Evolutionary conservation across 2,113 vertebrate species (phyloP), one percentile per base, ranked within the genome.

Genomic region (Stigmatopora nigra): DNA sequence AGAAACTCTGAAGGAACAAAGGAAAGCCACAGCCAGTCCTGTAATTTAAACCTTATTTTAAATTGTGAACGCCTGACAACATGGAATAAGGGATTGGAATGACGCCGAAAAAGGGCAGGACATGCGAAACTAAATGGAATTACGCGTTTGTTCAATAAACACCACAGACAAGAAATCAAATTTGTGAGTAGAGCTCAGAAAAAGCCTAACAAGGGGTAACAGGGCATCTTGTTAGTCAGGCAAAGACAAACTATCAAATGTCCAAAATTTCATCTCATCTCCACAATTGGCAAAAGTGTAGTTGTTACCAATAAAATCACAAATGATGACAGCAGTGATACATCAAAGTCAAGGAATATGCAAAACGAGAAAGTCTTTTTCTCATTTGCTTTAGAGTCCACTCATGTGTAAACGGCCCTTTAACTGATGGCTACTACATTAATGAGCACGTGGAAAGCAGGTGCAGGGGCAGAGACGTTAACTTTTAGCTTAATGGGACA

Each of bases 11-110:
- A 95, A 90, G 92, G 92, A 93, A 94, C 93, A 91, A 89, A 92
- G 90, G 90, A 92, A 93, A 95, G 93, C 93, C 93, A 92, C 91
- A 95, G 92, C 90, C 91, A 92, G 92, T 87, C 92, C 92, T 94
- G 92, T 96, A 95, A 97, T 98, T 95, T 95, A 95, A 97, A 95
- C 93, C 94, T 93, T 93, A 93, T 94, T 95, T 94, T 94, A 92
- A 92, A 89, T 90, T 84, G 86, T 86, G 88, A 87, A 82, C 83
- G 85, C 77, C 87, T 86, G 86, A 90, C 85, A 88, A 89, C 88
- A 89, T 76, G 74, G 76, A 66, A 82, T 19, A 47, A 79, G 52
- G 76, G 65, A 63, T 41, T 46, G n/a, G 57, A 75, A 25, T 78
- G 70, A 77, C 31, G 10, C 61, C 69, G 55, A 65, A 60, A 66